A percentile compares a stretch with the other conserved stretches of the same genome.
Evolutionary conservation across 2,797 vertebrate species (phyloP).

Genomic region (Gadopsis bispinosus): DNA sequence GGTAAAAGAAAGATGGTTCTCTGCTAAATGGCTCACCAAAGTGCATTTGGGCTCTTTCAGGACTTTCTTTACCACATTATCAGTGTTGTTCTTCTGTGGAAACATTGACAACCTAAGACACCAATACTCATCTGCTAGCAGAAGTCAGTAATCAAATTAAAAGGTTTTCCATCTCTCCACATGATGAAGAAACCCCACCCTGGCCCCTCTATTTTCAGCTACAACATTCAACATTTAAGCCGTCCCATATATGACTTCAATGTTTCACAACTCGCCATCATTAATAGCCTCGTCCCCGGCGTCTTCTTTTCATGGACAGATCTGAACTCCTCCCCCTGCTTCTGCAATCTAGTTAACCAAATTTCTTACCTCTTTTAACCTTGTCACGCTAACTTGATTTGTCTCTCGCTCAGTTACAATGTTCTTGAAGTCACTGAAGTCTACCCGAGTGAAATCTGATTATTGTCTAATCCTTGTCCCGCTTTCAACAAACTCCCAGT

Average conservation of each 20-base stretch:
- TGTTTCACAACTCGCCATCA: constrained; percentile 44
- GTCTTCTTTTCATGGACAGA: constrained; percentile 32
- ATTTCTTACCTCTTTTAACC: constrained; percentile 49
- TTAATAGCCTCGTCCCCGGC: constrained; percentile 20
- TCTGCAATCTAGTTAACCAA: constrained; percentile 37
- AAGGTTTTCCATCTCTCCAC: not conserved
- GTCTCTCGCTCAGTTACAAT: constrained; percentile 21
- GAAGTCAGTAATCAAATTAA: constrained; percentile 4
- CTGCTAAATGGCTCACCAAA: not conserved
- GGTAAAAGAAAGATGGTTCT: not conserved
- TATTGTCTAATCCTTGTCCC: constrained; percentile 20
- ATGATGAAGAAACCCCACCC: not conserved
- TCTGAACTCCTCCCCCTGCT: constrained; percentile 6
- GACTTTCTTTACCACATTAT: not conserved
- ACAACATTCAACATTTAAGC: constrained; percentile 38
- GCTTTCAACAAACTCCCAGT: not conserved
- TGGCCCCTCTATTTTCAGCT: constrained; percentile 3
- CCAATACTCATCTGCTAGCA: constrained; percentile 15
- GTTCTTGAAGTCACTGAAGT: constrained; percentile 27
- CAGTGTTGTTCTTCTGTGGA: not conserved
- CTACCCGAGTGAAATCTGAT: constrained; percentile 15
- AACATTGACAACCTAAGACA: not conserved
- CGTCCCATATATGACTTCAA: constrained; percentile 38
- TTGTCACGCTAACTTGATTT: constrained; percentile 28
- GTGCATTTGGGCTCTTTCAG: not conserved